These are phyloP conservation scores for Pygmarrhopalites habei DNA, from an alignment of 1,140 invertebrate species.

Conservation along the genomic window DNA sequence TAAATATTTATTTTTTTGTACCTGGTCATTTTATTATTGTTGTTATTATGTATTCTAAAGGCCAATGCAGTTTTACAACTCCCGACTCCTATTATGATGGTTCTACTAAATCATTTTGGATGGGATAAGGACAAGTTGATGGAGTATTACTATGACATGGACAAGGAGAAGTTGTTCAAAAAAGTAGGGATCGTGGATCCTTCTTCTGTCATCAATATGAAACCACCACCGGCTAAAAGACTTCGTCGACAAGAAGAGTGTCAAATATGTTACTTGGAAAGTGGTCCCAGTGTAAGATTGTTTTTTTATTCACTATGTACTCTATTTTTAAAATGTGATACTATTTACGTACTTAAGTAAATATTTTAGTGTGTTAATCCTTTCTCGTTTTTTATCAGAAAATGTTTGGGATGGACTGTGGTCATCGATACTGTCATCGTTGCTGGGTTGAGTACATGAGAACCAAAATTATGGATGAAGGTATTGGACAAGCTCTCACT, in stretches of 20 bases:
- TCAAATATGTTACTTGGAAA: slow-evolving; percentile 79
- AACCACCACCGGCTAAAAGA: slow-evolving; percentile 42
- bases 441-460: slow-evolving; percentile 97
- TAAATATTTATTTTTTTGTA: no score
- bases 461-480: slow-evolving; percentile 97
- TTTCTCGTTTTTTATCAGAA: slow-evolving; percentile 54
- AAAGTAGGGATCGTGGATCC: no score
- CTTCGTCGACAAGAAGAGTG: slow-evolving; percentile 66
- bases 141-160: slow-evolving; percentile 79
- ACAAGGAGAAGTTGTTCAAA: slow-evolving; percentile 81
- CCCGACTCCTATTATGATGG: no score
- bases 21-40: no score
- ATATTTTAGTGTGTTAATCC: neutral
- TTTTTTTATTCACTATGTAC: no score
- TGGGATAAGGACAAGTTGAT: slow-evolving; percentile 91
- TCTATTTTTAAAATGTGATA: no score
- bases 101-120: no score
- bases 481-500: slow-evolving; percentile 88
- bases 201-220: slow-evolving; percentile 93
- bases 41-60: no score
- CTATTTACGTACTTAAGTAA: no score
- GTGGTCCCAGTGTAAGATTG: no score
- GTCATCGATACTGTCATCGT: slow-evolving; percentile 85
- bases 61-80: no score
- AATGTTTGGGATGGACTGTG: slow-evolving; percentile 94